Base-by-base conservation (phyloP, 2,888 invertebrate genomes). In the Eurytoma adleriae region DNA sequence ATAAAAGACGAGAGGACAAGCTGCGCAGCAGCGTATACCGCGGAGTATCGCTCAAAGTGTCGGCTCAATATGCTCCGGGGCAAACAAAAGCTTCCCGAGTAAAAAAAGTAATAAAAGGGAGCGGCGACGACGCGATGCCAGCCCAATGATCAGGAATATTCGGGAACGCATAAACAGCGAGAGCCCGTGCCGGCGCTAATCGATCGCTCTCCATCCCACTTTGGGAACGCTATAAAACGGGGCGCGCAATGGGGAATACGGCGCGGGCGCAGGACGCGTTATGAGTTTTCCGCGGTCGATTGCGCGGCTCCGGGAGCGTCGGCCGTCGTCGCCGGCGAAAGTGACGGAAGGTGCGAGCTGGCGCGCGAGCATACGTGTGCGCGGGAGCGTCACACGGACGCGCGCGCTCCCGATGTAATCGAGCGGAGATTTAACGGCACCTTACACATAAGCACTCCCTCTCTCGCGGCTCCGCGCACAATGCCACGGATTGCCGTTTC, bases 271-370 rank as follows among this genome's bases (percentile, higher is more conserved):
- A 27, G 1, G 1, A 10, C 61, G 61, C 52, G 52, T 72, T 62
- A 52, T 59, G 59, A 59, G 20, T 59, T 20, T 59, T 70, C 40
- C 24, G 57, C 48, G 24, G 40, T 30, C 48, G 7, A 30, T 20
- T 4, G 62, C n/a, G 30, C 59, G 10, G n/a, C 16, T 54, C 7
- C 54, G 3, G 40, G 62, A 40, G 16, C 16, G 62, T 40, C 14
- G 14, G 14, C n/a, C 12, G 40, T 2, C 56, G 14, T 24, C 24
- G 24, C 24, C n/a, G 14, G 73, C 30, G 66, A 74, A 66, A 74
- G 56, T 74, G 66, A 66, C 56, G 73, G 40, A 66, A 74, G 56
- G 66, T 27, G 54, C 30, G 40, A 30, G 64, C 61, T 13, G 30
- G 30, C 0, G 40, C 7, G 16, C n/a, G 48, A 0, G 2, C 3